These are phyloP conservation scores for Bhutanitis thaidina DNA, from an alignment of 2,888 invertebrate genomes.

Conservation along the genomic window DNA sequence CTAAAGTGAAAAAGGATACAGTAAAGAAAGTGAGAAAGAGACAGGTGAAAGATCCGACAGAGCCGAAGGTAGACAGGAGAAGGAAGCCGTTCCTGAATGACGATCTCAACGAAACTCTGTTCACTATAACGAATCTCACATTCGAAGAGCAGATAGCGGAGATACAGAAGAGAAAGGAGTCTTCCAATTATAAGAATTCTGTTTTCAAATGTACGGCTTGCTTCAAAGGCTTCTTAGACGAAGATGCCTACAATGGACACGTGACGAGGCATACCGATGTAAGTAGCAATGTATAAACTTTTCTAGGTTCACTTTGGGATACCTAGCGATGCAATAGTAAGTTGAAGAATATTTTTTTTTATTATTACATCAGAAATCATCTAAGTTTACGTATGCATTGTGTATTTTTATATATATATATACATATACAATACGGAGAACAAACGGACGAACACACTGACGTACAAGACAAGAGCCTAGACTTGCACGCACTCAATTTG, in stretches of 20 bases:
- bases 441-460: conserved; percentile 13
- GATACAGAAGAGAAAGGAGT: conserved; percentile 56
- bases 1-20: conserved; percentile 25
- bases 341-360: too few species aligned
- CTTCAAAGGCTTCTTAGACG: conserved; percentile 62
- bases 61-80: conserved; percentile 56
- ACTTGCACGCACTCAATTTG: conserved; percentile 11
- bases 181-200: conserved; percentile 58
- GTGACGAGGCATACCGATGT: conserved; percentile 57
- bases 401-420: too few species aligned
- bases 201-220: conserved; percentile 60
- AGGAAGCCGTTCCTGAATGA: conserved; percentile 61
- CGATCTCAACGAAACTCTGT: conserved; percentile 59
- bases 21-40: conserved; percentile 25
- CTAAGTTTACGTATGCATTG: too few species aligned
- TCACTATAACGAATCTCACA: conserved; percentile 53
- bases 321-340: too few species aligned
- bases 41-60: conserved; percentile 23
- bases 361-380: too few species aligned
- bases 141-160: conserved; percentile 62
- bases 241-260: conserved; percentile 59
- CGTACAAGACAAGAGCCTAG: not conserved
- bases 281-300: too few species aligned
- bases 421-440: conserved; percentile 26
- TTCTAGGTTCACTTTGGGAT: too few species aligned